A percentile compares a stretch with the other conserved stretches of the same genome.
These are phyloP conservation scores for Tuta absoluta DNA, from an alignment of 2,888 invertebrate genomes.

Conservation along the genomic window DNA sequence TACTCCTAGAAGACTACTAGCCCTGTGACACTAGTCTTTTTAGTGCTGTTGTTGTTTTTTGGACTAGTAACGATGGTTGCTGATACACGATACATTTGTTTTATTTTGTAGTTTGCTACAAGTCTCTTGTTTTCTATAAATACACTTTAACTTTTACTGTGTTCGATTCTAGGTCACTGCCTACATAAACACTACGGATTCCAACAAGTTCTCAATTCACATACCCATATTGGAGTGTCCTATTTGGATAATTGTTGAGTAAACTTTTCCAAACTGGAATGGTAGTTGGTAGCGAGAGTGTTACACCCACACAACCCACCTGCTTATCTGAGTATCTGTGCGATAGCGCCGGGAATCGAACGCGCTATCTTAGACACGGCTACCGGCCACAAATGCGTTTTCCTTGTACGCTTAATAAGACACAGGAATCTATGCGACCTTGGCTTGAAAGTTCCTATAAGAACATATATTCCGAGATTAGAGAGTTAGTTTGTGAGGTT, in stretches of 20 bases:
- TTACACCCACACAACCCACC: slow-evolving; percentile 53
- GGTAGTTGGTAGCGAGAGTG: slow-evolving; percentile 28
- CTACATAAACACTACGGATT: not conserved
- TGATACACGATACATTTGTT: slow-evolving; percentile 19
- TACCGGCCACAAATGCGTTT: slow-evolving; percentile 75
- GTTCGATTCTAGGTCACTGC: slow-evolving; percentile 1
- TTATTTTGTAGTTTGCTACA: not conserved
- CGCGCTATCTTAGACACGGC: slow-evolving; percentile 54
- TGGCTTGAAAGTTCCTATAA: slow-evolving; percentile 25
- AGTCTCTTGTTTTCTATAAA: slow-evolving; percentile 11
- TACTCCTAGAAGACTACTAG: slow-evolving; percentile 8
- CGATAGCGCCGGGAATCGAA: slow-evolving; percentile 57
- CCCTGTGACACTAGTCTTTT: slow-evolving; percentile 43
- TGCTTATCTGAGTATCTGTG: slow-evolving; percentile 65
- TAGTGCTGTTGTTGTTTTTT: slow-evolving; percentile 42
- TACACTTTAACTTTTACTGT: not conserved
- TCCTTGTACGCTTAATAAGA: slow-evolving; percentile 72
- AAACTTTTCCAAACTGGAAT: slow-evolving; percentile 18
- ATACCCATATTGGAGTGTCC: slow-evolving; percentile 17
- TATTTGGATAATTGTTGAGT: slow-evolving; percentile 25
- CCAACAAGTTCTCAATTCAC: slow-evolving; percentile 12
- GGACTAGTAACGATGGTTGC: slow-evolving; percentile 18
- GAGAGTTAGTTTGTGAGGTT: slow-evolving; percentile 14
- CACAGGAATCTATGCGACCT: slow-evolving; percentile 44
- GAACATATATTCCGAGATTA: slow-evolving; percentile 23